Evolutionary conservation across 2,113 vertebrate species (phyloP).

Genomic region (Zosterops borbonicus): DNA sequence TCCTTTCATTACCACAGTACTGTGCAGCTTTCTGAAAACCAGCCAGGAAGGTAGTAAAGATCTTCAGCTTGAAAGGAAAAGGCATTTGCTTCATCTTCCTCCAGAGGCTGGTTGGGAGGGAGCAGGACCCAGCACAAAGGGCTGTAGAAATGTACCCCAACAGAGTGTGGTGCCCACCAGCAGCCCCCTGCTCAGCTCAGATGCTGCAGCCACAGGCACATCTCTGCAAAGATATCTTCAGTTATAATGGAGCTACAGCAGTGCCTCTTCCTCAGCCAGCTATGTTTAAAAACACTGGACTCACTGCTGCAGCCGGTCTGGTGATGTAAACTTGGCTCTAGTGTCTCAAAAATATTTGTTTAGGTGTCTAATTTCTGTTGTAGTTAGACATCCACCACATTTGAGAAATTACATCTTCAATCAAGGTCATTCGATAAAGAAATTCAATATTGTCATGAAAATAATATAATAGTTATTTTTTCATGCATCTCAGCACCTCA

Average conservation of each 20-base stretch:
- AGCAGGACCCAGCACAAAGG: background rate
- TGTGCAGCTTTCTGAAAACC: background rate
- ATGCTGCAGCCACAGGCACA: background rate
- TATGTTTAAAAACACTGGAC: background rate
- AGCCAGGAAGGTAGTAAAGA: background rate
- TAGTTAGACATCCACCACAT: background rate
- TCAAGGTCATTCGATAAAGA: background rate
- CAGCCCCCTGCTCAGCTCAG: background rate
- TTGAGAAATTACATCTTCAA: background rate
- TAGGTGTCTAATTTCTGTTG: background rate
- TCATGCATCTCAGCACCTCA: background rate
- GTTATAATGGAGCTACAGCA: background rate
- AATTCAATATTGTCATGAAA: background rate
- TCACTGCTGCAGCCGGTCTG: background rate
- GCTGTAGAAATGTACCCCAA: background rate
- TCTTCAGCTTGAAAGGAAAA: background rate
- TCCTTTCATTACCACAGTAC: background rate
- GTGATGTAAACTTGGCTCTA: background rate
- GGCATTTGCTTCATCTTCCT: background rate
- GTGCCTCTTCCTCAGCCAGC: background rate
- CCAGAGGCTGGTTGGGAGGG: background rate
- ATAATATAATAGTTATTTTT: background rate
- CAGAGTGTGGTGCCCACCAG: background rate
- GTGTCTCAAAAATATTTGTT: background rate
- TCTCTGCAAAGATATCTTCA: background rate